These are phyloP conservation scores for Norana najaformis DNA, from an alignment of 2,888 invertebrate genomes.

Conservation along the genomic window DNA sequence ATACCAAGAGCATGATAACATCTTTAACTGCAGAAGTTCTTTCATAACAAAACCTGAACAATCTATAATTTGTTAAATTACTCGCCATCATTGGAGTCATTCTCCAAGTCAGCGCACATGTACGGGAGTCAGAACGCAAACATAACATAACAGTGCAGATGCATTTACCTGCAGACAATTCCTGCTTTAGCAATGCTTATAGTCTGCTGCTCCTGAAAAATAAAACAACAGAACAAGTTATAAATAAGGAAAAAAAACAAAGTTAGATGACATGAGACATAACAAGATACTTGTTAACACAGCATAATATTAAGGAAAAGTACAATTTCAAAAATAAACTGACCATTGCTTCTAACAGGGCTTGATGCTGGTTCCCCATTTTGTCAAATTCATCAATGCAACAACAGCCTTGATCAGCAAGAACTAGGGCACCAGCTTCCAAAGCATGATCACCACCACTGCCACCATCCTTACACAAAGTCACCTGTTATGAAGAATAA, in stretches of 20 bases:
- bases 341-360: constrained; percentile 84
- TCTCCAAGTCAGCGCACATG: not conserved
- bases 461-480: constrained; percentile 73
- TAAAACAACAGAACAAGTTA: not conserved
- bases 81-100: not conserved
- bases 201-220: constrained; percentile 76
- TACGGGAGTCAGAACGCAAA: not conserved
- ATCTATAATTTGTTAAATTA: not conserved
- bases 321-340: constrained; percentile 24
- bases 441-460: constrained; percentile 73
- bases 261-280: constrained; percentile 24
- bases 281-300: not conserved
- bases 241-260: constrained; percentile 13
- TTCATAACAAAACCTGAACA: not conserved
- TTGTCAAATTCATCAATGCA: constrained; percentile 96
- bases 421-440: constrained; percentile 76
- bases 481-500: constrained; percentile 65
- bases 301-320: not conserved
- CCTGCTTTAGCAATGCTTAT: constrained; percentile 90
- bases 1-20: not conserved
- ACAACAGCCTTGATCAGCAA: constrained; percentile 85
- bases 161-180: constrained; percentile 67
- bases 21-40: not conserved
- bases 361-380: constrained; percentile 78
- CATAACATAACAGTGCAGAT: not conserved